Conservation (phyloP, 1,140 invertebrate species). For the Drosophila melanogaster region Release_6_plus_ISO1_MT NT_033779.5:11263501-11264000, state of each 20-base stretch:
- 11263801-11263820: slow-evolving; percentile 29
- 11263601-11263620: not conserved
- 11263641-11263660: slow-evolving; percentile 33
- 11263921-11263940: too few relatives aligned
- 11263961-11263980: not conserved
- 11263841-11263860: slow-evolving; percentile 46
- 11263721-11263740: slow-evolving; percentile 3
- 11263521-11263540: slow-evolving; percentile 3
- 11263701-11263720: slow-evolving; percentile 22
- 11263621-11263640: slow-evolving; percentile 9
- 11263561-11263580: not conserved
- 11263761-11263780: not conserved
- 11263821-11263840: slow-evolving; percentile 24
- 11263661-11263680: slow-evolving; percentile 18
- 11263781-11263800: not conserved
- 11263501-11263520: slow-evolving; percentile 15
- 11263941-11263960: not conserved
- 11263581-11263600: not conserved
- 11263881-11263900: slow-evolving; percentile 4
- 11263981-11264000: not conserved
- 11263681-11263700: slow-evolving; percentile 27
- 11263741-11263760: not conserved
- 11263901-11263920: not conserved
- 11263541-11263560: not conserved
- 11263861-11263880: slow-evolving; percentile 14